These are phyloP conservation scores for Mareca strepera DNA, from an alignment of 2,797 vertebrate species.

Conservation along the genomic window DNA sequence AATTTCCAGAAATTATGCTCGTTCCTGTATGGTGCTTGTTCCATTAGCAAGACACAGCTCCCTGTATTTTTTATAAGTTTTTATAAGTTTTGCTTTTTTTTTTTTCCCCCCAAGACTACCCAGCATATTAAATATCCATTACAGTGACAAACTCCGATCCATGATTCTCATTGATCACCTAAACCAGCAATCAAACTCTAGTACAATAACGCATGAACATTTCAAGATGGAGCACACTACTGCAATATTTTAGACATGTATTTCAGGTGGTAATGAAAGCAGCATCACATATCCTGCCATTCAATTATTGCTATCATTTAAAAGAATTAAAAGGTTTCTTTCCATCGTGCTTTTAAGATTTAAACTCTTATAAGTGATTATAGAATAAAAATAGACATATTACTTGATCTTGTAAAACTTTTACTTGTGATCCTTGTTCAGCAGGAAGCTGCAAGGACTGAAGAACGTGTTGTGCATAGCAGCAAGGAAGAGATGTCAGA, in stretches of 20 bases:
- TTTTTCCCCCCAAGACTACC: not conserved
- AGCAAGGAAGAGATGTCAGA: slow-evolving; percentile 28
- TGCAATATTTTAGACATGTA: not conserved
- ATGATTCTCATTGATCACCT: not conserved
- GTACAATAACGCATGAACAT: not conserved
- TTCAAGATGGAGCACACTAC: not conserved
- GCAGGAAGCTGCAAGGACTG: not conserved
- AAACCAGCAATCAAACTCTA: not conserved
- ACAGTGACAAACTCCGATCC: not conserved
- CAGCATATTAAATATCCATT: not conserved
- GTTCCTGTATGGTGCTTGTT: not conserved
- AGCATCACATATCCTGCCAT: not conserved
- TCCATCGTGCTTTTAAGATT: not conserved
- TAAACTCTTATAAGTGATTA: not conserved
- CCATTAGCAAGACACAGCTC: not conserved
- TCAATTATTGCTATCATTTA: not conserved
- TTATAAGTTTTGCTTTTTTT: no score
- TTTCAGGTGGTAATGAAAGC: not conserved
- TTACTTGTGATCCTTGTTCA: not conserved
- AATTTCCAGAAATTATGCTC: not conserved
- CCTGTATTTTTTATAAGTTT: no score
- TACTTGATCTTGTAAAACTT: not conserved
- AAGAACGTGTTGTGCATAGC: not conserved
- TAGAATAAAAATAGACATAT: not conserved
- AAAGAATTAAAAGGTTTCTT: not conserved